phyloP scores from a whole-genome alignment of 2,888 invertebrate genomes.

The Rhagophthalmus giganteus region DNA sequence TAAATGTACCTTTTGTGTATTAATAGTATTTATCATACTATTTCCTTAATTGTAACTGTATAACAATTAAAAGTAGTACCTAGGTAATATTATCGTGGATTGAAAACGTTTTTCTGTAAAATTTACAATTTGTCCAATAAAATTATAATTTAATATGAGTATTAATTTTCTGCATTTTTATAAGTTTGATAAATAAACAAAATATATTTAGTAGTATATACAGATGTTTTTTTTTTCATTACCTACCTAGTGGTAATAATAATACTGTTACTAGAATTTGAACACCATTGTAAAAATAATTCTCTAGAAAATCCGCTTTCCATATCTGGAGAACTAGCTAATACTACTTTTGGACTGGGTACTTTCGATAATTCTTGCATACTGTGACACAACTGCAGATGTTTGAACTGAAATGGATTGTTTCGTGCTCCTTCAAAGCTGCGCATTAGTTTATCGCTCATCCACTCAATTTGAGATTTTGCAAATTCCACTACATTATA shows the following conservation, averaged over 20 bases:
- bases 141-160: too few species aligned
- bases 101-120: too few species aligned
- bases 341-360: conserved; percentile 90
- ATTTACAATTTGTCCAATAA: too few species aligned
- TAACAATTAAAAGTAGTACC: too few species aligned
- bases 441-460: conserved; percentile 97
- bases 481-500: conserved; percentile 99
- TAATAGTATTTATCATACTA: too few species aligned
- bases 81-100: too few species aligned
- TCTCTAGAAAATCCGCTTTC: conserved; percentile 95
- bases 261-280: conserved; percentile 89
- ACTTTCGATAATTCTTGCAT: conserved; percentile 83
- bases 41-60: too few species aligned
- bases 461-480: conserved; percentile 99
- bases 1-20: too few species aligned
- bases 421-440: conserved; percentile 88
- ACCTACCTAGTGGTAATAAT: conserved; percentile 82
- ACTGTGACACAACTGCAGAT: conserved; percentile 92
- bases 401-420: conserved; percentile 94
- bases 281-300: conserved; percentile 92
- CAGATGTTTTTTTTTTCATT: too few species aligned
- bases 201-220: too few species aligned
- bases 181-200: too few species aligned
- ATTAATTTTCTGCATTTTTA: too few species aligned
- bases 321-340: conserved; percentile 93